Evolutionary conservation across 1,140 invertebrate genomes (phyloP).

Genomic region (Drosophila pandora): DNA sequence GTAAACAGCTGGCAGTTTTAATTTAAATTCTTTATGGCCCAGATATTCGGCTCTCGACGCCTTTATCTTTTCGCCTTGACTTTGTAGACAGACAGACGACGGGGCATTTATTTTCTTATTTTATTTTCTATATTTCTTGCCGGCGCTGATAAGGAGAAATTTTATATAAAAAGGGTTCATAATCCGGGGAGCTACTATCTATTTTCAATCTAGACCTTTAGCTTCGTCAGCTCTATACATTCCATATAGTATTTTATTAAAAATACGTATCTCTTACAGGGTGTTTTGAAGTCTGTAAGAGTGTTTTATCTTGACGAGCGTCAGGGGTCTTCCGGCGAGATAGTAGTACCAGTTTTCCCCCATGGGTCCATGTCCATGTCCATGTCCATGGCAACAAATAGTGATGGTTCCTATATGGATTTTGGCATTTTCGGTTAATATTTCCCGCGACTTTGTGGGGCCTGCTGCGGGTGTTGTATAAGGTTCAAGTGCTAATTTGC

Average conservation of each 20-base stretch:
- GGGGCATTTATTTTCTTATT: background rate
- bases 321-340: background rate
- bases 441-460: slow-evolving; percentile 16
- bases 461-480: slow-evolving; percentile 41
- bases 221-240: background rate
- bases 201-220: background rate
- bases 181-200: background rate
- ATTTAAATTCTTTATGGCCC: slow-evolving; percentile 19
- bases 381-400: slow-evolving; percentile 5
- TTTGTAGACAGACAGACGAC: slow-evolving; percentile 46
- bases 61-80: slow-evolving; percentile 27
- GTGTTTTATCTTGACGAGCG: background rate
- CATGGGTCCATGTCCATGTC: background rate
- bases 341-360: slow-evolving; percentile 2
- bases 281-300: background rate
- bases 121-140: background rate
- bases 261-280: background rate
- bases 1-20: slow-evolving; percentile 13
- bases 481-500: slow-evolving; percentile 67
- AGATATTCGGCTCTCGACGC: slow-evolving; percentile 11
- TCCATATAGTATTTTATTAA: background rate
- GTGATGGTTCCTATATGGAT: background rate
- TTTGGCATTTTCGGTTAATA: slow-evolving; percentile 18
- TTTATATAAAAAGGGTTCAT: background rate
- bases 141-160: background rate